phyloP scores from a whole-genome alignment of 2,797 vertebrate species.

The Xerus rutilus region DNA sequence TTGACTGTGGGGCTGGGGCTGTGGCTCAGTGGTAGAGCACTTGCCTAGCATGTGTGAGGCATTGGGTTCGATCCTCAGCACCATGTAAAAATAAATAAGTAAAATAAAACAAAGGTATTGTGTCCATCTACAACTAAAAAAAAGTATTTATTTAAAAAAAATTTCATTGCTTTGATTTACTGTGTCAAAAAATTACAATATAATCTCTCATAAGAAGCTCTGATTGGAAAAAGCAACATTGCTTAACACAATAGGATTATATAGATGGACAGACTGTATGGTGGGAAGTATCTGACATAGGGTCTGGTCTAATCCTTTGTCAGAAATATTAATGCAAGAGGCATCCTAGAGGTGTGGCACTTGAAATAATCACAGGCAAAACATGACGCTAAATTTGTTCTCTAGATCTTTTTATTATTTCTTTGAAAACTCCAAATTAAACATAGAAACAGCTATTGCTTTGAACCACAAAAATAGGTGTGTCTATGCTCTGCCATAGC shows the following conservation, averaged over 20 bases:
- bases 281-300: not conserved
- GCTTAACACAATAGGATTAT: slow-evolving; percentile 33
- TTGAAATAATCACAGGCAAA: slow-evolving; percentile 29
- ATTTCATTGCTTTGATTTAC: not conserved
- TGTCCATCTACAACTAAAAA: too few relatives aligned
- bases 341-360: not conserved
- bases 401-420: slow-evolving; percentile 56
- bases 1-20: not conserved
- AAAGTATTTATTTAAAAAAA: too few relatives aligned
- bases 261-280: not conserved
- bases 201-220: slow-evolving; percentile 56
- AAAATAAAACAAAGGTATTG: too few relatives aligned
- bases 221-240: not conserved
- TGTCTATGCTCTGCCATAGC: not conserved
- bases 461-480: slow-evolving; percentile 19
- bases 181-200: slow-evolving; percentile 52
- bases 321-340: slow-evolving; percentile 37
- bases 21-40: too few relatives aligned
- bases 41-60: too few relatives aligned
- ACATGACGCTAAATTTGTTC: slow-evolving; percentile 35
- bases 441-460: slow-evolving; percentile 70
- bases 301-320: slow-evolving; percentile 44
- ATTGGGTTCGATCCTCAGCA: too few relatives aligned
- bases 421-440: slow-evolving; percentile 60
- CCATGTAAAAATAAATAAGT: too few relatives aligned